phyloP scores from a whole-genome alignment of 2,113 vertebrate species.

The Leptocoma aspasia region DNA sequence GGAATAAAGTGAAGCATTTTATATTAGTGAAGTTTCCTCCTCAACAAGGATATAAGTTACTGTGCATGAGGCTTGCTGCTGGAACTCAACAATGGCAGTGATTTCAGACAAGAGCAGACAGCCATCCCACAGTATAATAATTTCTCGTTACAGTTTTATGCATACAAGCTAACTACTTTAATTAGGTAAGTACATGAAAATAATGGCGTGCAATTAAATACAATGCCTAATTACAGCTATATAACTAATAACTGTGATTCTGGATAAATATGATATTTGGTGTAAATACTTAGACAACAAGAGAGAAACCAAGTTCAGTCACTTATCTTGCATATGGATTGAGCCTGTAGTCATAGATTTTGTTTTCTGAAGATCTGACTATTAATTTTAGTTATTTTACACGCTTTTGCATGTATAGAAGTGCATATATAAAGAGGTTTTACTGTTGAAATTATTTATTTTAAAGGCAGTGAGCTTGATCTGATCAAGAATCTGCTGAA shows the following conservation, averaged over 20 bases:
- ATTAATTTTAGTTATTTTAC: not conserved
- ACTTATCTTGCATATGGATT: not conserved
- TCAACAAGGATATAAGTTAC: not conserved
- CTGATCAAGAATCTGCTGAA: not conserved
- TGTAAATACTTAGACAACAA: not conserved
- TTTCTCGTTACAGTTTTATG: conserved; percentile 21
- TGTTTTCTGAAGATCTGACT: not conserved
- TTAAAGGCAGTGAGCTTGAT: not conserved
- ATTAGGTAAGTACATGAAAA: conserved; percentile 36
- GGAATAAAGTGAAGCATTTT: not conserved
- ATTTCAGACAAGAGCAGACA: not conserved
- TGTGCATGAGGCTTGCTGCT: not conserved
- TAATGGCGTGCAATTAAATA: conserved; percentile 34
- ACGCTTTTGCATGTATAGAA: not conserved
- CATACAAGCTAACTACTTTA: conserved; percentile 41
- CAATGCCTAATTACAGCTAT: conserved; percentile 36
- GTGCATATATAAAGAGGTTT: not conserved
- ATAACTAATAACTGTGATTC: conserved; percentile 34
- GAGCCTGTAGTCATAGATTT: not conserved
- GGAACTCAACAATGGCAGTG: not conserved
- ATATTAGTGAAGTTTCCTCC: not conserved
- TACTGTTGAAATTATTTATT: not conserved
- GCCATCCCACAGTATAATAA: not conserved
- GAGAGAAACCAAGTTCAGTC: not conserved
- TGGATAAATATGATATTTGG: conserved; percentile 29